These are phyloP conservation scores for Drosophila nigrodunni DNA, from an alignment of 1,140 invertebrate genomes.

Conservation along the genomic window DNA sequence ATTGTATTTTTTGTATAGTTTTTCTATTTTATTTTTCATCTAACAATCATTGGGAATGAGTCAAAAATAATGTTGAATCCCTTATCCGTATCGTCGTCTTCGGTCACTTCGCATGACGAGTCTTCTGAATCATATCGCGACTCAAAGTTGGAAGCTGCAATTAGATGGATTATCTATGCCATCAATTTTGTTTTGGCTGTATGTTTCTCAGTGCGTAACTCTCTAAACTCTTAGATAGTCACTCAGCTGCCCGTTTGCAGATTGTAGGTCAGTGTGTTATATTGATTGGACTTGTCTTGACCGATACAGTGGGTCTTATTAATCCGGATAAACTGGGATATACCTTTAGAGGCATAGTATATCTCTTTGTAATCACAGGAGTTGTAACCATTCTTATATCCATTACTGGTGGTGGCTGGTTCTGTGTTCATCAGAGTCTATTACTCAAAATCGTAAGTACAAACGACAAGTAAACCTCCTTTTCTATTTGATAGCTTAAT, in stretches of 20 bases:
- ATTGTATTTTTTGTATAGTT: not conserved
- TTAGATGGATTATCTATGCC: slow-evolving; percentile 1
- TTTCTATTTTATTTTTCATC: not conserved
- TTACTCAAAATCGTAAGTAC: not conserved
- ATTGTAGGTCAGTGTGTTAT: not conserved
- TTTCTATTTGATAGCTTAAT: too few relatives aligned
- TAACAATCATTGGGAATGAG: not conserved
- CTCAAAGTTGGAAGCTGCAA: not conserved
- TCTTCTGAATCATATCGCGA: not conserved
- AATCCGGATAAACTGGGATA: not conserved
- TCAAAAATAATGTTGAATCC: not conserved
- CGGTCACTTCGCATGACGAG: not conserved
- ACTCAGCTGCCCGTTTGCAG: not conserved
- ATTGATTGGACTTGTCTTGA: not conserved
- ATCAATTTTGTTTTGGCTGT: not conserved
- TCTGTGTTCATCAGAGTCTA: not conserved
- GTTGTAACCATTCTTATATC: not conserved
- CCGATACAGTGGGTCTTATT: not conserved
- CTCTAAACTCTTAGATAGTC: not conserved
- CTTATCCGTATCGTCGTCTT: not conserved
- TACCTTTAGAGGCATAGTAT: not conserved
- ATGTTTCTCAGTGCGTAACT: not conserved
- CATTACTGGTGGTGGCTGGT: not conserved
- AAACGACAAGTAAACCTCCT: not conserved
- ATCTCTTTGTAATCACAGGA: not conserved